Percentiles rank a stretch among this genome's conserved stretches.
Evolutionary conservation across 2,113 vertebrate species (phyloP).

Genomic region (Chlamydotis undulata): DNA sequence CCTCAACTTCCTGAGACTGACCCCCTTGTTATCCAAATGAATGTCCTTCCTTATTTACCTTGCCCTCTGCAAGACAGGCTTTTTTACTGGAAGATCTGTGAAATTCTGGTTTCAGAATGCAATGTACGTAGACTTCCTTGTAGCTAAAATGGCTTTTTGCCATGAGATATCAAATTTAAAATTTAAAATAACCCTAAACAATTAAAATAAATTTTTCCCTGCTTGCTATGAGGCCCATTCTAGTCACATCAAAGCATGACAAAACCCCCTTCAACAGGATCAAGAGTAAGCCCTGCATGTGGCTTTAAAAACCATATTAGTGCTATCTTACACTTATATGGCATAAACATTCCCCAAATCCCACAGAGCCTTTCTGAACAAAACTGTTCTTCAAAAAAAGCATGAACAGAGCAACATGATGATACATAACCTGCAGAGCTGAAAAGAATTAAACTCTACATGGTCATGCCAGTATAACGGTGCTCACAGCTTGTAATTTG

Average conservation of each 20-base stretch:
- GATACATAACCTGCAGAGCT: background rate
- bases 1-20: background rate
- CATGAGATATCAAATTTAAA: background rate
- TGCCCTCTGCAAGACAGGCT: background rate
- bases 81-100: background rate
- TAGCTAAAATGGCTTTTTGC: background rate
- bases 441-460: background rate
- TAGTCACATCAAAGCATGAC: background rate
- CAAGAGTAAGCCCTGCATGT: background rate
- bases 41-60: background rate
- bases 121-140: background rate
- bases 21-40: fast-evolving
- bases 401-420: background rate
- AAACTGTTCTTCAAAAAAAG: background rate
- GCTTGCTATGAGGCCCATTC: background rate
- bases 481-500: background rate
- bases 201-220: background rate
- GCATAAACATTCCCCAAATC: background rate
- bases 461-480: background rate
- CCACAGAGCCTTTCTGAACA: background rate
- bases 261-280: background rate
- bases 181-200: background rate
- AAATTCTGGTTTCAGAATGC: background rate
- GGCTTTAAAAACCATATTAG: background rate
- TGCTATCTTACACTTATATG: background rate